phyloP scores from a whole-genome alignment of 2,797 vertebrate genomes.

The Aldrovandia affinis region DNA sequence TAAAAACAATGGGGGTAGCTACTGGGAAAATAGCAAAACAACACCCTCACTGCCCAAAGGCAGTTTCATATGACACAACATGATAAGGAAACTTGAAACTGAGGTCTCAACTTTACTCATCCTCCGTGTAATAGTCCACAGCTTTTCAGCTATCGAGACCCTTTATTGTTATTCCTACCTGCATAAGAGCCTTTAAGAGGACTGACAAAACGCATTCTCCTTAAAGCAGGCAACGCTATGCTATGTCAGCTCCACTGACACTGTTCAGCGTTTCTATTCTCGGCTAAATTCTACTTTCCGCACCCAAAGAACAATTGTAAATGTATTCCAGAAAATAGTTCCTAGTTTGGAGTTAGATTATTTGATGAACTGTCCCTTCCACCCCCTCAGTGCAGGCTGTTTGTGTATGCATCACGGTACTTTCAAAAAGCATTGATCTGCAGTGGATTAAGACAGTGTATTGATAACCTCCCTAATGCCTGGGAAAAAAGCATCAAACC shows the following conservation, averaged over 20 bases:
- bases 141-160: not conserved
- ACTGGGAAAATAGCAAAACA: not conserved
- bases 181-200: not conserved
- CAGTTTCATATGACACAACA: not conserved
- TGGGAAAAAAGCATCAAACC: conserved; percentile 71
- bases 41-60: not conserved
- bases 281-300: conserved; percentile 52
- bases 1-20: no score
- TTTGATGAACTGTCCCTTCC: conserved; percentile 65
- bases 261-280: not conserved
- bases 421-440: conserved; percentile 77
- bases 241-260: not conserved
- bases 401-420: conserved; percentile 79
- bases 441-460: conserved; percentile 75
- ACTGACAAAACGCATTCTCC: not conserved
- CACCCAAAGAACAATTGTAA: conserved; percentile 50
- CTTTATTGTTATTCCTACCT: not conserved
- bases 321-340: not conserved
- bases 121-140: not conserved
- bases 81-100: not conserved
- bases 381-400: conserved; percentile 48
- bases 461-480: conserved; percentile 73
- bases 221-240: not conserved
- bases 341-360: conserved; percentile 33
- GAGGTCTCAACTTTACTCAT: not conserved